Evolutionary conservation across 2,888 invertebrate species (phyloP).

Genomic region (Coleophora deauratella): DNA sequence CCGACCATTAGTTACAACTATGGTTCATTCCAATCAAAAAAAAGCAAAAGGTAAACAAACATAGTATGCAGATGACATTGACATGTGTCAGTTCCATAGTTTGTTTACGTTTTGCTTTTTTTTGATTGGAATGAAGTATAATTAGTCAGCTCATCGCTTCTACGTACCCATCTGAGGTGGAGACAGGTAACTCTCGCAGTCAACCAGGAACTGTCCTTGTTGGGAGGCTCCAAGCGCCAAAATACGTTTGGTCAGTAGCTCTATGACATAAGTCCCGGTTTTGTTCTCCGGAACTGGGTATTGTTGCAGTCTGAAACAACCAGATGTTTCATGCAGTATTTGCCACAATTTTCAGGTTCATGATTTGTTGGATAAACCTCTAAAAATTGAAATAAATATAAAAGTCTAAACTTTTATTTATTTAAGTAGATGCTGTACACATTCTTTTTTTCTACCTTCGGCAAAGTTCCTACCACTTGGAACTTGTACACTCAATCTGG

Average conservation of each 20-base stretch:
- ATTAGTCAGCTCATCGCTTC: neutral
- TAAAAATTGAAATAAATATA: no score
- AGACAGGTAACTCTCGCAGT: slow-evolving; percentile 94
- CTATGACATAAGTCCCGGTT: slow-evolving; percentile 92
- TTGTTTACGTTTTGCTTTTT: no score
- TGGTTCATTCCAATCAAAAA: no score
- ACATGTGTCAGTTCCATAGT: no score
- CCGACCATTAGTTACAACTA: no score
- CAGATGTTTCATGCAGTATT: neutral
- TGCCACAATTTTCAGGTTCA: no score
- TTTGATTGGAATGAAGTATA: no score
- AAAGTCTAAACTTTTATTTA: no score
- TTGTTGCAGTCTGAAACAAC: slow-evolving; percentile 79
- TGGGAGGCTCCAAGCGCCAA: slow-evolving; percentile 89
- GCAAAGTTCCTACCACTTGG: neutral
- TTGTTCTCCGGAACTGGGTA: slow-evolving; percentile 92
- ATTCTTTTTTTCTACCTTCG: neutral
- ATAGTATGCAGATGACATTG: no score
- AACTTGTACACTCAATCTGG: no score
- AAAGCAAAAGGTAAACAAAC: no score
- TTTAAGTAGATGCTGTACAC: neutral
- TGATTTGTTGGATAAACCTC: no score
- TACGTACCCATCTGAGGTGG: slow-evolving; percentile 79
- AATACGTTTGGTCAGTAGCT: slow-evolving; percentile 88
- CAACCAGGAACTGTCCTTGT: slow-evolving; percentile 92